Conservation (phyloP, 2,113 vertebrate genomes). For the Herpetotheres cachinnans region DNA sequence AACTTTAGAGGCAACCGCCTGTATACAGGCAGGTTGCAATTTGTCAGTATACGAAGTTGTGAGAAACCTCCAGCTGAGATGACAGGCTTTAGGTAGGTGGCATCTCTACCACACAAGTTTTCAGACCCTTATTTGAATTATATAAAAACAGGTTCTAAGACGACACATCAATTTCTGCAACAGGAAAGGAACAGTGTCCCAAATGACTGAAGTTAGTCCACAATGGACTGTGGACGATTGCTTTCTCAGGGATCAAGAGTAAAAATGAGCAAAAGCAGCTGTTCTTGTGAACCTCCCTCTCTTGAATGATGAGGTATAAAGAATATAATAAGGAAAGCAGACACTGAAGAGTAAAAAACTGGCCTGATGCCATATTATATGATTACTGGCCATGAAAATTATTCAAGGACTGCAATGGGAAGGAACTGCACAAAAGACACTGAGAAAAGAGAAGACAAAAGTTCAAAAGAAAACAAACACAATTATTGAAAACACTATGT, state of each 20-base stretch:
- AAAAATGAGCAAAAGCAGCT: background rate
- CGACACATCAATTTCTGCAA: accelerated
- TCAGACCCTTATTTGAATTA: background rate
- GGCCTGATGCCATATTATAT: background rate
- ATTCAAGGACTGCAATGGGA: background rate
- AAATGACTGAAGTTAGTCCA: background rate
- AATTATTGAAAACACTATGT: background rate
- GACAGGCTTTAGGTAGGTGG: background rate
- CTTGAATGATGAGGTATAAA: background rate
- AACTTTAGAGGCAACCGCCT: background rate
- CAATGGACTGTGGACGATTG: background rate
- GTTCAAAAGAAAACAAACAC: background rate
- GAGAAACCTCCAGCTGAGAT: background rate
- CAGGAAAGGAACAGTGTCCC: background rate
- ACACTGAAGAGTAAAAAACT: background rate
- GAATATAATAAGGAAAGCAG: background rate
- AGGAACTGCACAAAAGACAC: background rate
- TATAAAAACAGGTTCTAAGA: background rate
- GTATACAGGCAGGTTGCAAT: background rate
- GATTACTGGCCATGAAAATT: background rate
- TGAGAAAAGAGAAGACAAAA: background rate
- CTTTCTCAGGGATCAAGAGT: background rate
- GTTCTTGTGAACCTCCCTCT: background rate
- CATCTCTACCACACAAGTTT: background rate
- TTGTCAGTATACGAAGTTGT: background rate